Percentiles rank a stretch among this genome's conserved stretches.
phyloP scores from a whole-genome alignment of 37 sponge, comb jelly and placozoan genomes.

The Ianthella basta region DNA sequence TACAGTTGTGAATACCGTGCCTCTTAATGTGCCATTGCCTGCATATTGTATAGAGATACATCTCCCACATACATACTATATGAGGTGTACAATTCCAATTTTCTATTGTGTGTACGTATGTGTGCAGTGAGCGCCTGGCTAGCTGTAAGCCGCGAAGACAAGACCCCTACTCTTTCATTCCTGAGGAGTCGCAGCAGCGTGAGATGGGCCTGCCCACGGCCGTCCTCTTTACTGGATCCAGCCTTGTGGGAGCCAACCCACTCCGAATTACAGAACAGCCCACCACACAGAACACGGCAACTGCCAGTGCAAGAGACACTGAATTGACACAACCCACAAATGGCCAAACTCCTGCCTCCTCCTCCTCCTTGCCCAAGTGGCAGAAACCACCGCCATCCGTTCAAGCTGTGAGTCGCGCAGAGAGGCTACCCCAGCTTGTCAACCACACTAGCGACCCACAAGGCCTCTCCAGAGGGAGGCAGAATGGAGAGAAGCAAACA shows the following conservation, averaged over 20 bases:
- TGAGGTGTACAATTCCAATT: neutral
- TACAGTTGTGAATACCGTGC: neutral
- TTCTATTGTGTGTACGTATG: neutral
- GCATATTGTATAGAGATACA: neutral
- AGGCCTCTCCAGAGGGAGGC: neutral
- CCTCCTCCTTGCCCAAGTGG: neutral
- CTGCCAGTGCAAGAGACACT: neutral
- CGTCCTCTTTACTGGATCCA: constrained; percentile 2
- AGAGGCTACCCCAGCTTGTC: neutral
- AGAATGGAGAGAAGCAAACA: neutral
- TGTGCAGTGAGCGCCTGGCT: neutral
- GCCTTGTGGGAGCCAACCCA: neutral
- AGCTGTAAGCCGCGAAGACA: neutral
- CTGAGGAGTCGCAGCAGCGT: no score
- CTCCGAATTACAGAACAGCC: neutral
- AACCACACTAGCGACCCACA: neutral
- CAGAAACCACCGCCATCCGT: neutral
- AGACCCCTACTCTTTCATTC: no score
- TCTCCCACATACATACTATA: neutral
- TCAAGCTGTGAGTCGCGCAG: neutral
- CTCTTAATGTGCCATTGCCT: neutral
- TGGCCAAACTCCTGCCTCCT: neutral
- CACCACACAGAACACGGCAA: neutral
- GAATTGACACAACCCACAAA: no score
- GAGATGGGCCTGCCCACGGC: neutral